Evolutionary conservation across 2,113 vertebrate species (phyloP), one percentile per base, ranked within the genome.

Genomic region (Oryctolagus cuniculus): DNA sequence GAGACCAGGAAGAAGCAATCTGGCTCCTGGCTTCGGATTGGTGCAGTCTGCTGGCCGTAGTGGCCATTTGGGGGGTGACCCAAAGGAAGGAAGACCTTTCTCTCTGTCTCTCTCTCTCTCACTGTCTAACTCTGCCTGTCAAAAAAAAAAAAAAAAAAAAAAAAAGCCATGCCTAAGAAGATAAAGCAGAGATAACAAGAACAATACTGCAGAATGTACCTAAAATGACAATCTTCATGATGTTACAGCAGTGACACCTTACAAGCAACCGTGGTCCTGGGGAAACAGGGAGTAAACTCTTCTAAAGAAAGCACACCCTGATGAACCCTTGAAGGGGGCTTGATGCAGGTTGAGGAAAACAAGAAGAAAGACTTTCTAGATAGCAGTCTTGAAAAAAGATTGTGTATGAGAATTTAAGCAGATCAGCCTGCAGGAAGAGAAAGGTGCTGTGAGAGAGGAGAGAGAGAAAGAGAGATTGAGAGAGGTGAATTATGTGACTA

Each of bases 401-500:
- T 1, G 25, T 90, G 72, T 11, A 4, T 29, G 29, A 73, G 31
- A 25, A 38, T 27, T 8, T 51, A 73, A 51, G 78, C 34, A 84
- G 64, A 64, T 89, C 36, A 24, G 15, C 31, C 6, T 73, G 34
- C 12, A 31, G 61, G n/a, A 36, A 87, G 64, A 70, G 53, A 61
- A 12, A 64, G 61, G 79, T 4, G 44, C 64, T 75, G 51, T 17
- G 34, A 58, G 53, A 31, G 51, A 3, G 4, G 31, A 29, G 22
- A 17, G 25, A 10, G n/a, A 17, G 0, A 55, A 21, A 27, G 55
- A 38, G 0, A 17, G 31, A 16, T 1, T 36, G 4, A n/a, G 10
- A 75, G 64, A 25, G 58, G 9, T 4, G 5, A 27, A 19, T 22
- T 27, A 58, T 24, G 12, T 53, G 44, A 58, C 8, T 1, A 7